Percentiles rank a stretch among this genome's conserved stretches.
Conservation (phyloP, 2,113 vertebrate genomes). For the Peromyscus californicus region DNA sequence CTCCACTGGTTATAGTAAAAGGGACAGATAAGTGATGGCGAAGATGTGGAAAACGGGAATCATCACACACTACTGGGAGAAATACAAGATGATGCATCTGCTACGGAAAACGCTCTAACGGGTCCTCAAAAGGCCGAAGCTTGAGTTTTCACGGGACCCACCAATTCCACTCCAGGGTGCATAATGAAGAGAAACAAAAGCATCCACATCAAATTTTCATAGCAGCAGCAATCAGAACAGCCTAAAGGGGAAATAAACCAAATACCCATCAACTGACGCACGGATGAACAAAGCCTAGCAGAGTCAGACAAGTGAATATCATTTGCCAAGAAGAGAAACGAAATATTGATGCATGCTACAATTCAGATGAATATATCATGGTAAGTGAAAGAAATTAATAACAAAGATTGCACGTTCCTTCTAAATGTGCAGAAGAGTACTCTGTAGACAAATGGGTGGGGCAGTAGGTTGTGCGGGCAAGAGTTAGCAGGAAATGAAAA, state of each 20-base stretch:
- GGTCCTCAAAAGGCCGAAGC: background rate
- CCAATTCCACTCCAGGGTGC: background rate
- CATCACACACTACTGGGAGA: background rate
- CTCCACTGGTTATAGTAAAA: background rate
- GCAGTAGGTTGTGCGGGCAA: accelerated
- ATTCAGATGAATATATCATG: background rate
- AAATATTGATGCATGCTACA: background rate
- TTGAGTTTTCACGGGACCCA: background rate
- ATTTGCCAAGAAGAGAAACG: background rate
- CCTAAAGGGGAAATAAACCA: background rate
- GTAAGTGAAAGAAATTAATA: background rate
- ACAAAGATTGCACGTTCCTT: background rate
- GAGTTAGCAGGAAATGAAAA: background rate
- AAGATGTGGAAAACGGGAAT: background rate
- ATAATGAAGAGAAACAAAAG: background rate
- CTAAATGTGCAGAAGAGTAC: background rate
- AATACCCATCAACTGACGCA: background rate
- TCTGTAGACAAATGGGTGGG: background rate
- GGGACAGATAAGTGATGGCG: background rate
- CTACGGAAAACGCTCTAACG: background rate
- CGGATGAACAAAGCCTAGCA: background rate
- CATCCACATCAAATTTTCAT: background rate
- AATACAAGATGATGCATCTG: background rate
- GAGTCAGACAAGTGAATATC: background rate
- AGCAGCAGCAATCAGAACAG: background rate